Base-by-base conservation (phyloP, 1,140 invertebrate genomes). In the Trigoniulus corallinus region DNA sequence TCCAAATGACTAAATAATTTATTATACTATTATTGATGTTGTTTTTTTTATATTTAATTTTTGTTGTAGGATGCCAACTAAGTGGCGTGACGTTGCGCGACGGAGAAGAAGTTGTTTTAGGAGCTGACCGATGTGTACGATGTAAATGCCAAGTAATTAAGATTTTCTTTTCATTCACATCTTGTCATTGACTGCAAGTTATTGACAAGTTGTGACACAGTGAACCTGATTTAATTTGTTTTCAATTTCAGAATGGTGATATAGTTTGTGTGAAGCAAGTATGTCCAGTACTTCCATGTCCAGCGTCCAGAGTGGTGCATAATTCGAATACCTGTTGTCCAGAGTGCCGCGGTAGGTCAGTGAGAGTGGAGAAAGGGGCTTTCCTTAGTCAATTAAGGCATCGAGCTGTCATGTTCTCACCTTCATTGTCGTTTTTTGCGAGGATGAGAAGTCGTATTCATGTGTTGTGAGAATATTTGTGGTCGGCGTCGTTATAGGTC, bases 91-190 rank as follows among this genome's bases (percentile, higher is more conserved):
- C 70, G 26, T 73, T 74, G 20, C 69, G 72, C 1, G 76, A 85
- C 56, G 82, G 82, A n/a, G 74, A 81, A 47, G 79, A 81, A 55
- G 82, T 83, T 13, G 75, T 73, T 21, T 77, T 82, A 23, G 75
- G 78, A 34, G 80, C 83, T 58, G 88, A 93, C 69, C 84, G 86
- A 1, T 94, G 88, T 63, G 68, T 91, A 34, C 79, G 79, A 50
- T 94, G 89, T 64, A 76, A 78, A 50, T 93, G 89, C 65, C 71
- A 77, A 48, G 69, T 72, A 57, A 54, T n/a, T 39, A n/a, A 24
- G 3, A 21, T 2, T 37, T 22, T 43, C 47, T 29, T 34, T n/a
- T n/a, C n/a, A n/a, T n/a, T n/a, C n/a, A n/a, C n/a, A n/a, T n/a
- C n/a, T n/a, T n/a, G 29, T 43, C n/a, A n/a, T n/a, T n/a, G n/a